phyloP scores from a whole-genome alignment of 2,113 vertebrate genomes.

The Oreochromis spilurus region DNA sequence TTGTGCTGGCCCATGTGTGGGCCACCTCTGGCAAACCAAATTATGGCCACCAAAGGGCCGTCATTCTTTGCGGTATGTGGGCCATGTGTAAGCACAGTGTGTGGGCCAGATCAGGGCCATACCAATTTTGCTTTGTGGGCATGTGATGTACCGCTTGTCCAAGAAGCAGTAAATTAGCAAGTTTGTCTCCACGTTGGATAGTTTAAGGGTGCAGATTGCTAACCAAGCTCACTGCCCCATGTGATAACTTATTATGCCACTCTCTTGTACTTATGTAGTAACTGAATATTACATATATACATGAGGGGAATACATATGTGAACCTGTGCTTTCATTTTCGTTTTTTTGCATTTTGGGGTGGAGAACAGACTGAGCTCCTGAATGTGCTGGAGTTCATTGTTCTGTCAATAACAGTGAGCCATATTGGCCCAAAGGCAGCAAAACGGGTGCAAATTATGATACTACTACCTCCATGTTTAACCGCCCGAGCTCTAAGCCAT shows the following conservation, averaged over 20 bases:
- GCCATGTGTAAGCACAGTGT: no score
- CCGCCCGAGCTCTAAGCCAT: not conserved
- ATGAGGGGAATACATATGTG: not conserved
- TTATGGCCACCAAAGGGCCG: no score
- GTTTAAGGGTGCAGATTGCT: not conserved
- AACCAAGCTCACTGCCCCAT: not conserved
- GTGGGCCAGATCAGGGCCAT: no score
- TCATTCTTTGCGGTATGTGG: no score
- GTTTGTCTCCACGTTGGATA: not conserved
- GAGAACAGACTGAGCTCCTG: not conserved
- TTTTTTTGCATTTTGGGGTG: fast-evolving
- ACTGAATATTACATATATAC: not conserved
- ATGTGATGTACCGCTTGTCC: not conserved
- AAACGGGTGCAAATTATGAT: no score
- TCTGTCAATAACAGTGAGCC: no score
- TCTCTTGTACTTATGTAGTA: not conserved
- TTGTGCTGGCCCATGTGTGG: no score
- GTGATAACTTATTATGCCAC: not conserved
- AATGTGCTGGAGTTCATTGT: not conserved
- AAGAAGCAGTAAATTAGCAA: not conserved
- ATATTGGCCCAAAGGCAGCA: no score
- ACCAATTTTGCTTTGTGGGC: no score
- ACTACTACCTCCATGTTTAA: no score
- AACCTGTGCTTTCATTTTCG: fast-evolving
- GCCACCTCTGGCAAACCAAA: no score